These are phyloP conservation scores for Dryomyza anilis DNA, from an alignment of 2,888 invertebrate genomes.

Conservation along the genomic window DNA sequence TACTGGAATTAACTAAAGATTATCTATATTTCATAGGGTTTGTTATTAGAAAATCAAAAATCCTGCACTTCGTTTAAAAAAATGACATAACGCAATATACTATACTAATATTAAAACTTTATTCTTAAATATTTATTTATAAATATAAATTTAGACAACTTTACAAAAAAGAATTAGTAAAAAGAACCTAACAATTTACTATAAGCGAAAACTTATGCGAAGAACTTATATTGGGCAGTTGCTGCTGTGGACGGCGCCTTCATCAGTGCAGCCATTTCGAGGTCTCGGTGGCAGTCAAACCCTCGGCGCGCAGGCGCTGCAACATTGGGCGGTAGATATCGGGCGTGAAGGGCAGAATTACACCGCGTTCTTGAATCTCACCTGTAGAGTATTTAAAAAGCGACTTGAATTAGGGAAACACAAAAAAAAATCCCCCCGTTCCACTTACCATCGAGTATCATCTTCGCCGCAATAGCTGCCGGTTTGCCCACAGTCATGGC, in stretches of 20 bases:
- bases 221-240: not conserved
- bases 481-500: slow-evolving; percentile 91
- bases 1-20: too few species aligned
- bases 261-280: slow-evolving; percentile 63
- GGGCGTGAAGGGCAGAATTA: slow-evolving; percentile 87
- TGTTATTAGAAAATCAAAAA: too few species aligned
- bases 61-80: too few species aligned
- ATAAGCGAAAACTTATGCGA: not conserved
- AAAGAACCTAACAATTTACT: not conserved
- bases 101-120: too few species aligned
- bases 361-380: slow-evolving; percentile 95
- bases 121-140: not conserved
- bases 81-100: too few species aligned
- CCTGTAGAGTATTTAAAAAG: slow-evolving; percentile 55
- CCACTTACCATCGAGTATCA: slow-evolving; percentile 82
- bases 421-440: not conserved
- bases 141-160: not conserved
- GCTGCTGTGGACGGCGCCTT: not conserved
- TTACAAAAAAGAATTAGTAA: not conserved
- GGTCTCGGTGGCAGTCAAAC: slow-evolving; percentile 74
- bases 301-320: slow-evolving; percentile 83
- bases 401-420: too few species aligned
- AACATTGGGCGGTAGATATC: slow-evolving; percentile 94
- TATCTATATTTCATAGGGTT: too few species aligned
- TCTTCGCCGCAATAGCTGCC: slow-evolving; percentile 94